Percentiles rank a stretch among this genome's conserved stretches.
Evolutionary conservation across 35 echinoderm and acorn worm genomes (phyloP).

Genomic region (Nesometra sesokonis): DNA sequence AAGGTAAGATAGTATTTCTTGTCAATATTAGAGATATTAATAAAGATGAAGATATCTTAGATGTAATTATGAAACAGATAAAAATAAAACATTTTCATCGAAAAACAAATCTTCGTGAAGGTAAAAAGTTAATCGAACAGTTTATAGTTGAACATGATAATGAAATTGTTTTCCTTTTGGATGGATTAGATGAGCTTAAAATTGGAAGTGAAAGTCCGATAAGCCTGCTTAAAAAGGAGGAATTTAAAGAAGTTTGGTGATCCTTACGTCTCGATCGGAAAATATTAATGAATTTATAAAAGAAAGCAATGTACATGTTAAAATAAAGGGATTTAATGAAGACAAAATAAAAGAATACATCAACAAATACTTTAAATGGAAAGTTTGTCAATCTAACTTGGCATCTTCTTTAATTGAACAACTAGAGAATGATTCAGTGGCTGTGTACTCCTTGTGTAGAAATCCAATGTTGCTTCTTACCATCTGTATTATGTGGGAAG

Average conservation of each 20-base stretch:
- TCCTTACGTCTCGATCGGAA: background rate
- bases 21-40: background rate
- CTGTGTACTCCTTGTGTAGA: background rate
- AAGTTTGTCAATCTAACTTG: background rate
- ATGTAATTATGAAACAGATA: background rate
- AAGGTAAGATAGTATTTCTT: background rate
- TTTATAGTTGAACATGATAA: no score
- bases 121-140: no score
- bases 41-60: background rate
- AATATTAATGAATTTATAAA: background rate
- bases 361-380: background rate
- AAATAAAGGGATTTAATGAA: background rate
- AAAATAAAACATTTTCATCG: background rate
- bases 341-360: background rate
- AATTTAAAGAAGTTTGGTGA: background rate
- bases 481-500: background rate
- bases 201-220: background rate
- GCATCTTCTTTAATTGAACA: background rate
- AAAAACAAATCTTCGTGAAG: no score
- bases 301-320: background rate
- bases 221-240: background rate
- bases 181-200: background rate
- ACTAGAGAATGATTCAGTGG: background rate
- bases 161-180: background rate
- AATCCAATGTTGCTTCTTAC: background rate